A percentile compares a stretch with the other conserved stretches of the same genome.
These are phyloP conservation scores for Manis crassicaudata DNA, from an alignment of 2,797 vertebrate genomes.

Conservation along the genomic window DNA sequence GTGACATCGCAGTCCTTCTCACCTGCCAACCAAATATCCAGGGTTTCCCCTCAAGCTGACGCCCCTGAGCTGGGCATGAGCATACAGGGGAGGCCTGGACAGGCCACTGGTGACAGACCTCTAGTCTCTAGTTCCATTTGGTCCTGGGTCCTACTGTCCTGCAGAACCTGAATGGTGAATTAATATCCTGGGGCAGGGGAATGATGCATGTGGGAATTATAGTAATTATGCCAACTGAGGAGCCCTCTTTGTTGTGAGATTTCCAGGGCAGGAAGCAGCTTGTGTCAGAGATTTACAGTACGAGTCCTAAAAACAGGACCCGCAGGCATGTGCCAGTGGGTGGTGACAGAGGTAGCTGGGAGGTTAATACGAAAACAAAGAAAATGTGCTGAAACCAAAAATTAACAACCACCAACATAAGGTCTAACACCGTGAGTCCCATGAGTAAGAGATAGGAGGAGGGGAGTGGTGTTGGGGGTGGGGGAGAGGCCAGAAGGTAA, in stretches of 20 bases:
- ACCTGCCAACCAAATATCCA: too few species aligned
- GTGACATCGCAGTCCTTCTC: neutral
- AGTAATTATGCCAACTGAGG: constrained; percentile 41
- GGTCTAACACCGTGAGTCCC: neutral
- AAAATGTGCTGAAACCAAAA: constrained; percentile 11
- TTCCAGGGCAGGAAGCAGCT: constrained; percentile 64
- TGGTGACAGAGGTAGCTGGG: constrained; percentile 39
- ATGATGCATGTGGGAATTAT: constrained; percentile 43
- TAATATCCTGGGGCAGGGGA: neutral
- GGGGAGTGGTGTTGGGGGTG: neutral
- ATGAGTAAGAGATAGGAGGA: neutral
- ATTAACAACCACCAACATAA: constrained; percentile 37
- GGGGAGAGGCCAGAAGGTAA: constrained; percentile 60
- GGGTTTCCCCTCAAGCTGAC: neutral
- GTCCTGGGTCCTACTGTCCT: neutral
- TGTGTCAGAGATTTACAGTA: constrained; percentile 70
- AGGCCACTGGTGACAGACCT: neutral
- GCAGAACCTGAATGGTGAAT: neutral
- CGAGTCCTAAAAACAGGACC: constrained; percentile 72
- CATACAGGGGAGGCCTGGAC: neutral
- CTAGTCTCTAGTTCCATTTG: neutral
- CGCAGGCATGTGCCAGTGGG: constrained; percentile 58
- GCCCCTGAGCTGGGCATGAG: neutral
- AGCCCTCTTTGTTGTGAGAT: constrained; percentile 56
- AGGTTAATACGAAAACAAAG: constrained; percentile 72